These are phyloP conservation scores for Brachynemurus nebulosus DNA, from an alignment of 2,888 invertebrate genomes.

Conservation along the genomic window DNA sequence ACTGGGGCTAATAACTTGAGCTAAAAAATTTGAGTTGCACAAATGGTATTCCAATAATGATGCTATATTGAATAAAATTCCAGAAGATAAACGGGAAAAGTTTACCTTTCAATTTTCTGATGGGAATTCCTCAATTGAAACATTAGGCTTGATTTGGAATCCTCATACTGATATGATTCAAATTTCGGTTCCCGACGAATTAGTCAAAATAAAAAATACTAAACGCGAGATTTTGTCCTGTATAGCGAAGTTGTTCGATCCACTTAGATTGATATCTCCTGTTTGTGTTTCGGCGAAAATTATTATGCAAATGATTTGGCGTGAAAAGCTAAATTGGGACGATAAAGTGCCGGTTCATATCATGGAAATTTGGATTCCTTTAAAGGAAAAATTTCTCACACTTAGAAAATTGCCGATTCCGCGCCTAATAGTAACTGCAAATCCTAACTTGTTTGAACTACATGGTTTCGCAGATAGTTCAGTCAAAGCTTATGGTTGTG, in stretches of 20 bases:
- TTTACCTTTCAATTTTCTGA: too few species aligned
- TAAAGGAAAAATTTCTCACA: background rate
- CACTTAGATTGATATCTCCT: too few species aligned
- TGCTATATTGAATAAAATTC: too few species aligned
- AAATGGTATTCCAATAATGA: constrained; percentile 13
- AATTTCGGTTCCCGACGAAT: background rate
- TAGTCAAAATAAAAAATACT: background rate
- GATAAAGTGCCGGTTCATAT: background rate
- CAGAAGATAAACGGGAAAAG: too few species aligned
- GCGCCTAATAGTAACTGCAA: background rate
- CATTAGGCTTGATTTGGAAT: background rate
- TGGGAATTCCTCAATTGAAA: too few species aligned
- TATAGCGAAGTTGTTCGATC: too few species aligned
- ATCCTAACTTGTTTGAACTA: background rate
- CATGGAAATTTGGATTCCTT: background rate
- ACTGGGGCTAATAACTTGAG: too few species aligned
- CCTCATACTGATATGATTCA: background rate
- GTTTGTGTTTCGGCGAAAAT: too few species aligned
- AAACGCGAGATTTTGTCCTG: too few species aligned
- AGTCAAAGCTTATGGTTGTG: background rate
- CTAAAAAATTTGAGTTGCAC: too few species aligned
- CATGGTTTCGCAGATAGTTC: background rate
- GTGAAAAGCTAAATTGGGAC: background rate
- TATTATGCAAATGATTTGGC: too few species aligned
- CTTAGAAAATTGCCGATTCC: background rate